A percentile compares a stretch with the other conserved stretches of the same genome.
phyloP scores from a whole-genome alignment of 1,140 invertebrate genomes.

The Matsumurasca onukii region DNA sequence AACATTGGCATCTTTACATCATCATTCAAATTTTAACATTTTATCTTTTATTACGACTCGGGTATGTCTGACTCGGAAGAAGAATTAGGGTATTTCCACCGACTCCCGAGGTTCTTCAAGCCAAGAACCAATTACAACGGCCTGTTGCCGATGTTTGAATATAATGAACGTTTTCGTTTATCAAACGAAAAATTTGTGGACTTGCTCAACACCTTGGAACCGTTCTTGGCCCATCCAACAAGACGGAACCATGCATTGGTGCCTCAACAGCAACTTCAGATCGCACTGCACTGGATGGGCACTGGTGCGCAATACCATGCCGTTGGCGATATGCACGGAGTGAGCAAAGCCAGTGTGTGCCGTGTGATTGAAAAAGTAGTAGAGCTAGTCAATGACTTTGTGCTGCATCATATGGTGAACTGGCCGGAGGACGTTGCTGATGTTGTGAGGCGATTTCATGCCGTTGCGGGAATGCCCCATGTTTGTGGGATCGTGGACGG shows the following conservation, averaged over 20 bases:
- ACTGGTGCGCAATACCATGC: conserved; percentile 38
- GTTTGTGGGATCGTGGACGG: conserved; percentile 12
- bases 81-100: no score
- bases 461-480: neutral
- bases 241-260: neutral
- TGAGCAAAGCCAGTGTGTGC: conserved; percentile 39
- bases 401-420: conserved; percentile 34
- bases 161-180: neutral
- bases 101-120: no score
- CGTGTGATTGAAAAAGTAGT: conserved; percentile 33
- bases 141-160: no score
- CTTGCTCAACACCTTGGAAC: neutral
- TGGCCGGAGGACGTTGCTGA: conserved; percentile 33
- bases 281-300: conserved; percentile 39
- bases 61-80: no score
- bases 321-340: conserved; percentile 39
- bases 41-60: no score
- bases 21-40: no score
- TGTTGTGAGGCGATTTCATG: conserved; percentile 29
- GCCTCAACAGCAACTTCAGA: neutral
- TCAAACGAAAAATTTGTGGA: neutral
- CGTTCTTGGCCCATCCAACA: neutral
- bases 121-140: no score
- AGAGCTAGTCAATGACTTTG: conserved; percentile 29
- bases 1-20: no score